Percentiles rank a stretch among this genome's conserved stretches.
Conservation (phyloP, 2,113 vertebrate genomes). For the Scomber colias region DNA sequence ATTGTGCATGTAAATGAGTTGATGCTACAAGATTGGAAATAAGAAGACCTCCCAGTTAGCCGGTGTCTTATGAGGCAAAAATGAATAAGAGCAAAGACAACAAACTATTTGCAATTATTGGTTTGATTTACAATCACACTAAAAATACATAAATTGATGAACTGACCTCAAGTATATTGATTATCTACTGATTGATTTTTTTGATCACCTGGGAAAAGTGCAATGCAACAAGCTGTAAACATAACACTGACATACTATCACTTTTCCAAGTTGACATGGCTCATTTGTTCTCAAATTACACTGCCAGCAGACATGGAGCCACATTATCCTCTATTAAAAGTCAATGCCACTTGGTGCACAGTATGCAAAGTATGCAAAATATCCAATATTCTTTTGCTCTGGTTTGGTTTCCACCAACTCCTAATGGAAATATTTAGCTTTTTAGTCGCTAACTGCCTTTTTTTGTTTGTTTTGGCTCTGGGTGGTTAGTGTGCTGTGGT, state of each 20-base stretch:
- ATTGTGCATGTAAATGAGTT: background rate
- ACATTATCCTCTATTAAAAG: constrained; percentile 31
- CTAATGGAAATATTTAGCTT: background rate
- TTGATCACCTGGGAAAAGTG: background rate
- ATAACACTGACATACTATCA: background rate
- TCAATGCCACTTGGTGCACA: constrained; percentile 1
- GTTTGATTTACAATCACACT: background rate
- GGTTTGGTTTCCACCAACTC: background rate
- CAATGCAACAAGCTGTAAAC: constrained; percentile 7
- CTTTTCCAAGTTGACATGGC: background rate
- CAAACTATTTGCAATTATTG: background rate
- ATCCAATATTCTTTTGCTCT: background rate
- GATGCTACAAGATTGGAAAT: too few relatives aligned
- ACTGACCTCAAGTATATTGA: background rate
- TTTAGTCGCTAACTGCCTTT: constrained; percentile 5
- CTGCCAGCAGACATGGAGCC: background rate
- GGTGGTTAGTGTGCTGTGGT: background rate
- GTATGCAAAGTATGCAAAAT: constrained; percentile 21
- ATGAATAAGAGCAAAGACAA: background rate
- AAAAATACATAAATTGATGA: background rate
- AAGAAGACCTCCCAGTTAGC: too few relatives aligned
- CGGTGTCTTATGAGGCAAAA: background rate
- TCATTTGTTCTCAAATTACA: background rate
- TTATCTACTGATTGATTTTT: constrained; percentile 13
- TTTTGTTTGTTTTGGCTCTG: background rate